Conservation (phyloP, 2,797 vertebrate genomes). For the Kryptopterus vitreolus region DNA sequence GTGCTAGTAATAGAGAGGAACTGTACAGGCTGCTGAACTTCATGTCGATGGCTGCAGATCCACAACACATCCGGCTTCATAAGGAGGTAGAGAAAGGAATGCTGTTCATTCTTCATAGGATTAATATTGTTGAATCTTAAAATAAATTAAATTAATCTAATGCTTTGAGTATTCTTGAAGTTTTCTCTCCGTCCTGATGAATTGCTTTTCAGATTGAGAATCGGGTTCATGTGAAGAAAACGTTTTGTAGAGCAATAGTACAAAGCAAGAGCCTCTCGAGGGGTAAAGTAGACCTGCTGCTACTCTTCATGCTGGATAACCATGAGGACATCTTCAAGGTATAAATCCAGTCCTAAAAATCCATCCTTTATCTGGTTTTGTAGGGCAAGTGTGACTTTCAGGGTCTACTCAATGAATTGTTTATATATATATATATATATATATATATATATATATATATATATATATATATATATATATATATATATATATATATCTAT, state of each 20-base stretch:
- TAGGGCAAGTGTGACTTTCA: too few relatives aligned
- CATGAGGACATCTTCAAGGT: slow-evolving; percentile 91
- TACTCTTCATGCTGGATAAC: slow-evolving; percentile 92
- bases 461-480: too few relatives aligned
- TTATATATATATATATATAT: too few relatives aligned
- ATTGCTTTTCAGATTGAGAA: slow-evolving; percentile 80
- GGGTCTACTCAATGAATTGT: too few relatives aligned
- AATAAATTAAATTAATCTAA: too few relatives aligned
- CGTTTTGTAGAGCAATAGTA: slow-evolving; percentile 85
- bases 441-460: too few relatives aligned
- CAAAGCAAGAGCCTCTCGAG: slow-evolving; percentile 82
- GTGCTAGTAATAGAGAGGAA: slow-evolving; percentile 80
- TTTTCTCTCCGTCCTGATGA: neutral
- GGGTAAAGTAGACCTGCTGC: slow-evolving; percentile 86
- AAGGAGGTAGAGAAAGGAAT: slow-evolving; percentile 74
- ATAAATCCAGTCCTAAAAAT: slow-evolving; percentile 33
- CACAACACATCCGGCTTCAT: slow-evolving; percentile 78
- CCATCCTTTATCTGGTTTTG: neutral
- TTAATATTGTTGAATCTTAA: neutral
- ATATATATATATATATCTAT: too few relatives aligned
- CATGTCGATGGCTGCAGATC: slow-evolving; percentile 84
- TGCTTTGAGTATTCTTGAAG: too few relatives aligned
- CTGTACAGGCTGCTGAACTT: slow-evolving; percentile 86
- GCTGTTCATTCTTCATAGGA: neutral
- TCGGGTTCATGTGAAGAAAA: slow-evolving; percentile 84